phyloP scores from a whole-genome alignment of 2,888 invertebrate genomes.

The Harpalus rubripes region DNA sequence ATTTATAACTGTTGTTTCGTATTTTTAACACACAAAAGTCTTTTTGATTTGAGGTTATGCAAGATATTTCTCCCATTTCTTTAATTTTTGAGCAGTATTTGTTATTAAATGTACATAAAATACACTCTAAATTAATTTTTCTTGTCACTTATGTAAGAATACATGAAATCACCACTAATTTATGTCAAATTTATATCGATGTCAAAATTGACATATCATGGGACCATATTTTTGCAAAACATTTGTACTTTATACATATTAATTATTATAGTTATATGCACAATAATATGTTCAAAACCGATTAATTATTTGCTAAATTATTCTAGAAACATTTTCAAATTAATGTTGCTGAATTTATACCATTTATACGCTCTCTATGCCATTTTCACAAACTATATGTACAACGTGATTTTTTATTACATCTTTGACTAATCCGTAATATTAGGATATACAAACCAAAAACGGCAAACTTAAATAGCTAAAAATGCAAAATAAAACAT shows the following conservation, averaged over 20 bases:
- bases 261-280: background rate
- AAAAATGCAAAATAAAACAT: too few relatives aligned
- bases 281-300: background rate
- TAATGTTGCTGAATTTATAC: background rate
- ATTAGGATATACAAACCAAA: too few relatives aligned
- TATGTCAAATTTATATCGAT: background rate
- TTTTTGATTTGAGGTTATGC: conserved; percentile 47
- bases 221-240: background rate
- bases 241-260: background rate
- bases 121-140: background rate
- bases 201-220: conserved; percentile 42
- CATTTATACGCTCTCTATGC: background rate
- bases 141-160: background rate
- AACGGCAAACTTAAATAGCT: too few relatives aligned
- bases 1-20: conserved; percentile 26
- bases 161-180: background rate
- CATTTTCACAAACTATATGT: background rate
- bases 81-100: background rate
- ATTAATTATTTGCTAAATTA: background rate
- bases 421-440: too few relatives aligned
- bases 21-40: conserved; percentile 31
- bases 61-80: conserved; percentile 34
- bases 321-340: conserved; percentile 13
- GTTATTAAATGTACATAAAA: background rate
- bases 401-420: too few relatives aligned